Evolutionary conservation across 1,140 invertebrate species (phyloP).

Genomic region (Phthorimaea operculella): DNA sequence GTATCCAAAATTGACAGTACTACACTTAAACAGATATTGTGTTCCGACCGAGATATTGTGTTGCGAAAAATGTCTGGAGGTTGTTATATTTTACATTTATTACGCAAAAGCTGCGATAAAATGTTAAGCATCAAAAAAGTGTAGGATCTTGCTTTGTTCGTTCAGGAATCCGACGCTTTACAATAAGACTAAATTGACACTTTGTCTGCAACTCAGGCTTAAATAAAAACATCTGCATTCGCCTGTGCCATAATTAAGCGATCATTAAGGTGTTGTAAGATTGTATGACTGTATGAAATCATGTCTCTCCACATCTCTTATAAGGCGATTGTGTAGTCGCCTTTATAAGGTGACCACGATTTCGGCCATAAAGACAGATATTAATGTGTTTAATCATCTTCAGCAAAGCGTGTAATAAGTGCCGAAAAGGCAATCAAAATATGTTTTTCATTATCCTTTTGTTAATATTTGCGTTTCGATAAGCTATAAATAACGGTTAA

Average conservation of each 20-base stretch:
- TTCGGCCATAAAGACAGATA: conserved; percentile 16
- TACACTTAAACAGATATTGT: too few species aligned
- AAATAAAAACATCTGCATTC: conserved; percentile 5
- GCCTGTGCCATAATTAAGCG: conserved; percentile 24
- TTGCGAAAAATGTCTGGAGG: too few species aligned
- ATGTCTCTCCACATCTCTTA: conserved; percentile 19
- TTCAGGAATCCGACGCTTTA: too few species aligned
- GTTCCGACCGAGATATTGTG: too few species aligned
- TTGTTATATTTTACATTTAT: too few species aligned
- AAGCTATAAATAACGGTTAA: too few species aligned
- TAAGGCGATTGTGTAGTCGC: conserved; percentile 15
- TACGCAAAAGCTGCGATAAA: too few species aligned
- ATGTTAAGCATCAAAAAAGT: too few species aligned
- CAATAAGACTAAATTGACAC: neutral
- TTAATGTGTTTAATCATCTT: conserved; percentile 29
- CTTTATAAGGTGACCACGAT: conserved; percentile 24
- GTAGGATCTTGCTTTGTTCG: too few species aligned
- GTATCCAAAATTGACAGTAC: too few species aligned
- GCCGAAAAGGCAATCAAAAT: conserved; percentile 1
- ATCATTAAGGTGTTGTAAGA: conserved; percentile 29
- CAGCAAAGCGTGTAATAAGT: neutral
- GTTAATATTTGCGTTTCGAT: too few species aligned
- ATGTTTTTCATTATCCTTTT: neutral
- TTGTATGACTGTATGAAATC: conserved; percentile 14
- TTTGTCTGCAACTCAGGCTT: neutral